phyloP scores from a whole-genome alignment of 2,797 vertebrate species.

The Syngnathus rostellatus region DNA sequence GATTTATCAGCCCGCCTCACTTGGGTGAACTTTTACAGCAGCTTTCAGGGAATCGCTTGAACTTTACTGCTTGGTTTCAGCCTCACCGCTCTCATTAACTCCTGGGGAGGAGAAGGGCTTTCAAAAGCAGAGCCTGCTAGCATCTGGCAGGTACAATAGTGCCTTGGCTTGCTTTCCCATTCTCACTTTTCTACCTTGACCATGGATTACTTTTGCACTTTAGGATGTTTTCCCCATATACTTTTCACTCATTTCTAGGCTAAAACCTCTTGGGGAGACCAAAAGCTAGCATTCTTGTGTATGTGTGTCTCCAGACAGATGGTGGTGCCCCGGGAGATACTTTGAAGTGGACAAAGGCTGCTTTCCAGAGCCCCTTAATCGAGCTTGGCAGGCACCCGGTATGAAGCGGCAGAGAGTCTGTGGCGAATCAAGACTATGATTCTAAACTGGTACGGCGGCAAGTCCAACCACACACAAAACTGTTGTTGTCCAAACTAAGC shows the following conservation, averaged over 20 bases:
- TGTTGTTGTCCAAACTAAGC: too few species aligned
- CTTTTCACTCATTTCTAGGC: slow-evolving; percentile 21
- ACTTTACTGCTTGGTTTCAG: slow-evolving; percentile 1
- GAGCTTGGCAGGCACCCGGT: slow-evolving; percentile 56
- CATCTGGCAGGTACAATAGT: neutral
- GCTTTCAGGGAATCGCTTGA: neutral
- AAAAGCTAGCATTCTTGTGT: slow-evolving; percentile 21
- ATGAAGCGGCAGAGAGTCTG: slow-evolving; percentile 31
- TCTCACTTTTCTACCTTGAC: slow-evolving; percentile 24
- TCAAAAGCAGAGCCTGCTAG: neutral
- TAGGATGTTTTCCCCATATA: slow-evolving; percentile 18
- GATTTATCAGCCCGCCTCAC: neutral
- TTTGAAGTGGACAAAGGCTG: slow-evolving; percentile 59
- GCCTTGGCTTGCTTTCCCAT: slow-evolving; percentile 20
- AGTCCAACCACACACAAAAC: neutral
- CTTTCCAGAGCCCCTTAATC: slow-evolving; percentile 54
- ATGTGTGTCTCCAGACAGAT: slow-evolving; percentile 27
- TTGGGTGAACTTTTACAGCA: neutral
- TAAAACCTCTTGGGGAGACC: slow-evolving; percentile 26
- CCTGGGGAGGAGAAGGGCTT: neutral
- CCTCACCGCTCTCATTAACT: neutral
- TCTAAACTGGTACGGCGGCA: slow-evolving; percentile 41
- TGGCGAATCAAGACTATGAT: slow-evolving; percentile 46
- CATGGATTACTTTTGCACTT: neutral
- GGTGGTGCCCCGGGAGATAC: slow-evolving; percentile 54